Evolutionary conservation across 1,140 invertebrate genomes (phyloP), one percentile per base, ranked within the genome.

Genomic region (Babylonia areolata): DNA sequence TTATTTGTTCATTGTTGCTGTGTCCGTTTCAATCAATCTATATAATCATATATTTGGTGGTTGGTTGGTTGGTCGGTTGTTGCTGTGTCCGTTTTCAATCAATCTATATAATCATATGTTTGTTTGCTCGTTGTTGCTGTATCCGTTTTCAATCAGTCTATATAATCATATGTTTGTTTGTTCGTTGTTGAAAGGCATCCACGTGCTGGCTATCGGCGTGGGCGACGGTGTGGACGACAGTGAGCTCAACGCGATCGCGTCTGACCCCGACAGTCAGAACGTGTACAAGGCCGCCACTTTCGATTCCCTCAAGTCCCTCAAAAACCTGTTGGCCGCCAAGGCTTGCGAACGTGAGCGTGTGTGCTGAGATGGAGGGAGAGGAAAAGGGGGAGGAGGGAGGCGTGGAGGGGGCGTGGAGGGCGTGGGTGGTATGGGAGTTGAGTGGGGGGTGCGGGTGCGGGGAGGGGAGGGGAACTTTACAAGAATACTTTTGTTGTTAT

Each of bases 201-300:
- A 85, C 46, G 85, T 91, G 77, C 89, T 90, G 83, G 89, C 89
- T 17, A 87, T 92, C 71, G 91, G 91, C 31, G 86, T 92, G 20
- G 90, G 90, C 0, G 79, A 3, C 6, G 88, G 82, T 15, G 88
- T 91, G 31, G 88, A 92, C 78, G 85, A 86, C 33, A 69, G 58
- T 0, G 91, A 92, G 73, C 87, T 92, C 23, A 88, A 90, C 39
- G 85, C 87, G 64, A 89, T 92, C 31, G 90, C 91, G 54, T 87
- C 88, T 0, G 87, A 91, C 78, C 90, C 90, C 1, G 90, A 91
- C 75, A 88, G 82, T 39, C 87, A 88, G 33, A 87, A 91, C 83
- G 90, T 89, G n/a, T 92, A 89, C 81, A 89, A 88, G 33, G 92
- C 90, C 23, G 89, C 87, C 64, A 91, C 90, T 31, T 93, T 91